Percentiles rank a stretch among this genome's conserved stretches.
These are phyloP conservation scores for Pseudochirops cupreus DNA, from an alignment of 2,797 vertebrate species.

Conservation along the genomic window DNA sequence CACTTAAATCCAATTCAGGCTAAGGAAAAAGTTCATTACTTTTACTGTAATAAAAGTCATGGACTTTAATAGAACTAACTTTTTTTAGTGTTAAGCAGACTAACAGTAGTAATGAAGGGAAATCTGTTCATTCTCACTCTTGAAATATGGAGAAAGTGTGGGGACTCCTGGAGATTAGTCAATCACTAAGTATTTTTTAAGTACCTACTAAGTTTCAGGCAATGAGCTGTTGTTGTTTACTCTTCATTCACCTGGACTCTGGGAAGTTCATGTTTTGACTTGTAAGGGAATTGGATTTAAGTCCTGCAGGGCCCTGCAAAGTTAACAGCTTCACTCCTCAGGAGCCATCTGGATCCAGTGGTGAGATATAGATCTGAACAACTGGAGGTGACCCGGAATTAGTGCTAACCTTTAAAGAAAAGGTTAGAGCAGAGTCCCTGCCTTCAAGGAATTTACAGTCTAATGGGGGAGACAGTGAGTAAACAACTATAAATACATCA, in stretches of 20 bases:
- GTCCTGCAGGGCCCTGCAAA: background rate
- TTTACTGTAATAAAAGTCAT: background rate
- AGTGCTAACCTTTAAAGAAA: background rate
- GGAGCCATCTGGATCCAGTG: background rate
- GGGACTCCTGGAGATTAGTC: background rate
- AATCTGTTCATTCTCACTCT: background rate
- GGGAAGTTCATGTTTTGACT: background rate
- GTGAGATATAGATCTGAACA: background rate
- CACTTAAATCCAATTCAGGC: background rate
- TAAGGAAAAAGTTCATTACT: background rate
- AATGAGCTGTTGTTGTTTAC: too few species aligned
- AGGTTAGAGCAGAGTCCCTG: background rate
- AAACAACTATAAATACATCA: background rate
- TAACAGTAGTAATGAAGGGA: background rate
- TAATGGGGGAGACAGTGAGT: background rate
- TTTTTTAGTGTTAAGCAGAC: conserved; percentile 16
- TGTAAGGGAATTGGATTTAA: background rate
- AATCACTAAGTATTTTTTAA: background rate
- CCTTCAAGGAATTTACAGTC: background rate
- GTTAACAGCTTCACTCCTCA: background rate
- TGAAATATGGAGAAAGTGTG: background rate
- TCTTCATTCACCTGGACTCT: background rate
- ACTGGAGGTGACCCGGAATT: background rate
- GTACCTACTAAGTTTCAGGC: background rate
- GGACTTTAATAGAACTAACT: background rate